These are phyloP conservation scores for Papilio machaon DNA, from an alignment of 1,140 invertebrate genomes.

Conservation along the genomic window DNA sequence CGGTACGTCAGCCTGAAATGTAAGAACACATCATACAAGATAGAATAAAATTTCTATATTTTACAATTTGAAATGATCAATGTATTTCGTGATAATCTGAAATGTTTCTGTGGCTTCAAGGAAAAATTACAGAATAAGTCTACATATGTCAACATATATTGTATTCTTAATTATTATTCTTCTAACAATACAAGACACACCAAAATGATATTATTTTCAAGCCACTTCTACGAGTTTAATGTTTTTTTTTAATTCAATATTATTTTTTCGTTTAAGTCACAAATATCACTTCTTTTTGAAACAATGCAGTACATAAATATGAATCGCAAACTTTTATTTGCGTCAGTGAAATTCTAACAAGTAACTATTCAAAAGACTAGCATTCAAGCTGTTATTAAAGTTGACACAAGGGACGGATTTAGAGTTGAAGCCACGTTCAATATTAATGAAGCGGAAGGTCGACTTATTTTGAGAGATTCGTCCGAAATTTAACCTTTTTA, in stretches of 20 bases:
- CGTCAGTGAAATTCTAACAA: background rate
- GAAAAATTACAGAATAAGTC: too few relatives aligned
- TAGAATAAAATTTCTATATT: too few relatives aligned
- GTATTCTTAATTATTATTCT: background rate
- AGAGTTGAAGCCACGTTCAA: slow-evolving; percentile 1
- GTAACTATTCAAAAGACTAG: slow-evolving; percentile 12
- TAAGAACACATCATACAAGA: background rate
- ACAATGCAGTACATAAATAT: background rate
- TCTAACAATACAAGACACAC: background rate
- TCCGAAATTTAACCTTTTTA: background rate
- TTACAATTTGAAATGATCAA: too few relatives aligned
- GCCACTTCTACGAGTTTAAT: too few relatives aligned
- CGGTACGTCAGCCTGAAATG: background rate
- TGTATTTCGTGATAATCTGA: too few relatives aligned
- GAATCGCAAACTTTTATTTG: background rate
- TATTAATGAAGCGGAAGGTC: slow-evolving; percentile 7
- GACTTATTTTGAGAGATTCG: background rate
- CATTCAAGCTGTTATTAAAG: slow-evolving; percentile 8
- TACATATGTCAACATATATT: too few relatives aligned
- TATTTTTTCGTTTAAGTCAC: background rate
- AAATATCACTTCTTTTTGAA: background rate
- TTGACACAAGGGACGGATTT: slow-evolving; percentile 16
- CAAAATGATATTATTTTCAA: too few relatives aligned
- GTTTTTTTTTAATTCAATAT: too few relatives aligned
- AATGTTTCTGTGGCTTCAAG: too few relatives aligned